These are phyloP conservation scores for Sphinx pinastri DNA, from an alignment of 2,888 invertebrate species.

Conservation along the genomic window DNA sequence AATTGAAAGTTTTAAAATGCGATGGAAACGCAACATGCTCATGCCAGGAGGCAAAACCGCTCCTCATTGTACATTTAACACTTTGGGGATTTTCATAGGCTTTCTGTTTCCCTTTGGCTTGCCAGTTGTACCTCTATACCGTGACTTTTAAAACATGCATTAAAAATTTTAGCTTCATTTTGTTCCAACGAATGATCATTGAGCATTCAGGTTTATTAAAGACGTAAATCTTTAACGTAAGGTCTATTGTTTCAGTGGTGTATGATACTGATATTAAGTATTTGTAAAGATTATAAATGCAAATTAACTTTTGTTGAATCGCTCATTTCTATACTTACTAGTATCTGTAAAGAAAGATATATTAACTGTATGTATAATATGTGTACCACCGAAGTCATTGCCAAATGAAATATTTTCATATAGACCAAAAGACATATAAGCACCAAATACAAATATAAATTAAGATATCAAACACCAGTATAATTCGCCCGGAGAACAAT, in stretches of 20 bases:
- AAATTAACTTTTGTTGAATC: too few species aligned
- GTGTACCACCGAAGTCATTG: too few species aligned
- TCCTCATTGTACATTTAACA: constrained; percentile 62
- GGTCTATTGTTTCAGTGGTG: too few species aligned
- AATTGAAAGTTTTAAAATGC: constrained; percentile 48
- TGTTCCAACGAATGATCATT: constrained; percentile 35
- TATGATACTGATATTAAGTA: background rate
- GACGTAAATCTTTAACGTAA: background rate
- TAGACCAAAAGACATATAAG: too few species aligned
- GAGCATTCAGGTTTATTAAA: background rate
- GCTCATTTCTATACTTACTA: too few species aligned
- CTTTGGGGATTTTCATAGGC: constrained; percentile 55
- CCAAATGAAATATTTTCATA: too few species aligned
- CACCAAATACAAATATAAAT: too few species aligned
- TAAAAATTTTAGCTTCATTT: constrained; percentile 47
- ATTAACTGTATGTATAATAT: too few species aligned
- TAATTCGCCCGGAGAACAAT: background rate
- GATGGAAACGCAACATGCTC: constrained; percentile 35
- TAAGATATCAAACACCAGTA: too few species aligned
- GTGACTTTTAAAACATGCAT: constrained; percentile 57
- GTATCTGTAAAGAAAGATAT: too few species aligned
- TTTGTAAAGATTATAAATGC: background rate
- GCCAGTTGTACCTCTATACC: constrained; percentile 42
- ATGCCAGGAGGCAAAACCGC: constrained; percentile 40
- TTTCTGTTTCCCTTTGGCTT: constrained; percentile 49